Evolutionary conservation across 2,888 invertebrate genomes (phyloP).

Genomic region (Hanleya hanleyi): DNA sequence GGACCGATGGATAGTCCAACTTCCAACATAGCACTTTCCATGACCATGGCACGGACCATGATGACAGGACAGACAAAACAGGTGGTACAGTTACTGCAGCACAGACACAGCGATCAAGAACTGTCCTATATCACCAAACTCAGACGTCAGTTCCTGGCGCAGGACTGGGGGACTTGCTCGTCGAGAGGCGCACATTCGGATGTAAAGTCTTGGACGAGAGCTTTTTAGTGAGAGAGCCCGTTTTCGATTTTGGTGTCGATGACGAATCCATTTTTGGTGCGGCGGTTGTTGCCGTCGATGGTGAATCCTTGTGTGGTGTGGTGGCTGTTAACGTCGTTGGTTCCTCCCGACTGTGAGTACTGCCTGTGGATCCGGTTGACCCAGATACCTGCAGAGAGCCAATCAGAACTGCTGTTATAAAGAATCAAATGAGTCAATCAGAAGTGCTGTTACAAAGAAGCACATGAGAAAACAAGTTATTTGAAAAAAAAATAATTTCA

Average conservation of each 20-base stretch:
- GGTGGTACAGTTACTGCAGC: too few species aligned
- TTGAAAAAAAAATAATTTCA: too few species aligned
- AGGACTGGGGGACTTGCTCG: not conserved
- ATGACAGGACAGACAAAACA: too few species aligned
- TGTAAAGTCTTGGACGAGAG: not conserved
- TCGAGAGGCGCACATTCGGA: not conserved
- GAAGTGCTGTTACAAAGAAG: too few species aligned
- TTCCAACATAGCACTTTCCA: too few species aligned
- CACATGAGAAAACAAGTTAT: too few species aligned
- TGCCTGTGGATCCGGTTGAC: constrained; percentile 38
- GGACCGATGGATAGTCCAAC: too few species aligned
- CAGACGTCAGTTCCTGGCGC: not conserved
- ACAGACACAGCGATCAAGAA: too few species aligned
- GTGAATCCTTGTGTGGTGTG: not conserved
- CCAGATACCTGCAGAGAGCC: constrained; percentile 5
- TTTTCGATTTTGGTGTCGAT: not conserved
- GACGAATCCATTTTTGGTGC: not conserved
- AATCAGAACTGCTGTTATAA: too few species aligned
- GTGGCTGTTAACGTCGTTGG: constrained; percentile 40
- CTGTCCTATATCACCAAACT: not conserved
- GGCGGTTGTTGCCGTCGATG: not conserved
- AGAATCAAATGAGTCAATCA: too few species aligned
- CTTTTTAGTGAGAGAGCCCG: not conserved
- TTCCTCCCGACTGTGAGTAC: constrained; percentile 52
- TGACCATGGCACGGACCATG: too few species aligned